phyloP scores from a whole-genome alignment of 2,797 vertebrate species.

The Centroberyx gerrardi region DNA sequence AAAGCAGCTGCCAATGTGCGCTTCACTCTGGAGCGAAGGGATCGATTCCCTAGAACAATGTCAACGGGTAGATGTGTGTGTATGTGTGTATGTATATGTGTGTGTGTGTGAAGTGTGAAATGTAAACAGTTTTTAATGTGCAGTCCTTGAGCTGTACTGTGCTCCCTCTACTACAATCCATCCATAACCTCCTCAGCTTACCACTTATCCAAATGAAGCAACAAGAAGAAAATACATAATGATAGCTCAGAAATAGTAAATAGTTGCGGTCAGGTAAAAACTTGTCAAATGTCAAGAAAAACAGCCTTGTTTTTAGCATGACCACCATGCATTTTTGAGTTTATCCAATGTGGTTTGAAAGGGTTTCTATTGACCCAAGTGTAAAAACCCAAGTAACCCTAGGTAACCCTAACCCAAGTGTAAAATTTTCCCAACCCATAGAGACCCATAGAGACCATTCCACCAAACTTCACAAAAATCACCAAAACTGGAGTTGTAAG shows the following conservation, averaged over 20 bases:
- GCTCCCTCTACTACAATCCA: not conserved
- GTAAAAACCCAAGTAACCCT: too few species aligned
- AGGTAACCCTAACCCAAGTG: too few species aligned
- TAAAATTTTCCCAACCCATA: too few species aligned
- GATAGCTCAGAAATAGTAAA: not conserved
- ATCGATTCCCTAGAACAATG: constrained; percentile 66
- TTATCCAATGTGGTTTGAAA: too few species aligned
- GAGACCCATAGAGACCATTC: too few species aligned
- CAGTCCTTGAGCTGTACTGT: not conserved
- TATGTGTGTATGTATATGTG: constrained; percentile 23
- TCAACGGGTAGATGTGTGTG: constrained; percentile 18
- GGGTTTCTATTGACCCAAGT: too few species aligned
- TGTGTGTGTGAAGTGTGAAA: not conserved
- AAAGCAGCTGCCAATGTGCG: constrained; percentile 72
- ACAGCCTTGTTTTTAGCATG: too few species aligned
- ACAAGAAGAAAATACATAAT: not conserved
- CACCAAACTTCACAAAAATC: too few species aligned
- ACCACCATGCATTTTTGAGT: too few species aligned
- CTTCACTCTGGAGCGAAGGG: constrained; percentile 51
- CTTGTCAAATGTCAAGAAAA: too few species aligned
- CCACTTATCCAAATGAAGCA: not conserved
- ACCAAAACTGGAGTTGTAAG: too few species aligned
- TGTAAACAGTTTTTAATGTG: not conserved
- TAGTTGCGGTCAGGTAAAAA: not conserved
- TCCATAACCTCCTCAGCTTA: not conserved